phyloP scores from a whole-genome alignment of 2,888 invertebrate species.

The Cecidostiba fungosa region DNA sequence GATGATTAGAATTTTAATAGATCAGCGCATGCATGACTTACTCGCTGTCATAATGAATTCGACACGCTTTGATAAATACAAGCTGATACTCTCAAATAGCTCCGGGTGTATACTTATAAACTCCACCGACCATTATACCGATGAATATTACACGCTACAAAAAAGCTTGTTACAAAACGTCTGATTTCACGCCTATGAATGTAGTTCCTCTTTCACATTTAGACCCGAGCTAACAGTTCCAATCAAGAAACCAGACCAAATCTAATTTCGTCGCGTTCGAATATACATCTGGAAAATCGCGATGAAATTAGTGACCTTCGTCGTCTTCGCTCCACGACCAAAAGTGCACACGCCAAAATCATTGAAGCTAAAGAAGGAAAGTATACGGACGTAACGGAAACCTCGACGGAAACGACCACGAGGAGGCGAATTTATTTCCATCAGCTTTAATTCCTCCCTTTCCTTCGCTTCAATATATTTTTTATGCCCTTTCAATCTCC shows the following conservation, averaged over 20 bases:
- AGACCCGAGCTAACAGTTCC: background rate
- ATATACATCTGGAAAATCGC: too few species aligned
- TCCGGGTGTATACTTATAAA: background rate
- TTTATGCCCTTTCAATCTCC: constrained; percentile 53
- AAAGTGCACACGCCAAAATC: background rate
- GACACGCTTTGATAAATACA: constrained; percentile 4
- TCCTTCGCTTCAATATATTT: constrained; percentile 44
- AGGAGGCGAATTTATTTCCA: constrained; percentile 44
- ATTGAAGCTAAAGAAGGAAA: background rate
- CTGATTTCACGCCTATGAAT: too few species aligned
- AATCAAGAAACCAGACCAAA: background rate
- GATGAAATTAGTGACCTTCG: too few species aligned
- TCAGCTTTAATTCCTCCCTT: constrained; percentile 38
- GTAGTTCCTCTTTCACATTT: too few species aligned
- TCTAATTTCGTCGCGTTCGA: too few species aligned
- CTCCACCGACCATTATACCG: background rate
- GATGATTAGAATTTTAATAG: constrained; percentile 37
- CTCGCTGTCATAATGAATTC: background rate
- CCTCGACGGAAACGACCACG: too few species aligned
- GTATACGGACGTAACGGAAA: background rate
- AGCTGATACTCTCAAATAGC: background rate
- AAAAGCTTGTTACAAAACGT: too few species aligned
- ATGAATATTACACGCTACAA: constrained; percentile 1
- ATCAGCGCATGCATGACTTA: background rate
- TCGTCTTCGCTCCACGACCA: too few species aligned